phyloP scores from a whole-genome alignment of 2,797 vertebrate species.

The Arctocebus calabarensis region DNA sequence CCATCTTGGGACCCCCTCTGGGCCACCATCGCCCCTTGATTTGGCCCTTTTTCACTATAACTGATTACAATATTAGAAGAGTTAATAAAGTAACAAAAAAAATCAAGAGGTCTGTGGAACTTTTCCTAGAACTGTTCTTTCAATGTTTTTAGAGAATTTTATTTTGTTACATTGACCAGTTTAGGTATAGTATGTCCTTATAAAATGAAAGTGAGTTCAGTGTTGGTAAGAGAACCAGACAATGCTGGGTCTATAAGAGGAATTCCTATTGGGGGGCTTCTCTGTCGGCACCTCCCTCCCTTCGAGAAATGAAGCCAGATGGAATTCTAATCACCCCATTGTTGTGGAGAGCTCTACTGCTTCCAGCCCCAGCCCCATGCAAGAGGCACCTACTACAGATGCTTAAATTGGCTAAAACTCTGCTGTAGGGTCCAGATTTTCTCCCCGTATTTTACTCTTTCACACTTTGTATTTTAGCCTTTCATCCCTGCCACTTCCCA shows the following conservation, averaged over 20 bases:
- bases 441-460: background rate
- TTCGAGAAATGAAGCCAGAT: slow-evolving; percentile 71
- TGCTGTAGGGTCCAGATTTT: background rate
- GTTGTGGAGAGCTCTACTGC: slow-evolving; percentile 39
- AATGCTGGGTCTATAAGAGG: slow-evolving; percentile 59
- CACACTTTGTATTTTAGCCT: slow-evolving; percentile 56
- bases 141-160: background rate
- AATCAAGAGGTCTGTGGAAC: background rate
- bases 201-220: slow-evolving; percentile 76
- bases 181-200: background rate
- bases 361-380: slow-evolving; percentile 53
- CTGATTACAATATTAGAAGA: background rate
- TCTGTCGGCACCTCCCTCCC: slow-evolving; percentile 56
- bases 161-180: background rate
- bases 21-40: background rate
- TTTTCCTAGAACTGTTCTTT: background rate
- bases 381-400: slow-evolving; percentile 31
- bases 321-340: slow-evolving; percentile 72
- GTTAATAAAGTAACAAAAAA: slow-evolving; percentile 43
- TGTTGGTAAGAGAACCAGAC: slow-evolving; percentile 24
- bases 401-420: slow-evolving; percentile 17
- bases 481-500: background rate
- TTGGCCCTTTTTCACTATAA: background rate
- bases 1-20: too few relatives aligned
- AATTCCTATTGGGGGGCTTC: slow-evolving; percentile 62